phyloP scores from a whole-genome alignment of 2,888 invertebrate species.

The Pammene aurita region DNA sequence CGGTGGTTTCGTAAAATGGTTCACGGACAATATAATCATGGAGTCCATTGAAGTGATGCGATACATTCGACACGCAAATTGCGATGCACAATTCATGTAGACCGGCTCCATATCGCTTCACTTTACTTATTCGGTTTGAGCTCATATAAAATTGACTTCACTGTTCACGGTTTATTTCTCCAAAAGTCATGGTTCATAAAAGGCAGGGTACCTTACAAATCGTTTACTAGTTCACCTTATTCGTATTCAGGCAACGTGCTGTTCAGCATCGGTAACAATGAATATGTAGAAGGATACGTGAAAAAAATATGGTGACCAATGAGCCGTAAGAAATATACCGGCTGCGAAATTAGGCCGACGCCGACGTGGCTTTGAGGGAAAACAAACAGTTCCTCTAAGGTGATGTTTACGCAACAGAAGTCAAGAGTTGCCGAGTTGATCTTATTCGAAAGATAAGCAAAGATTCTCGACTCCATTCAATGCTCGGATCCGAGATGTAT shows the following conservation, averaged over 20 bases:
- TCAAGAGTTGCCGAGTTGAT: constrained; percentile 1
- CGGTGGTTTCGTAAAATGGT: constrained; percentile 34
- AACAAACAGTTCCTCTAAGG: constrained; percentile 32
- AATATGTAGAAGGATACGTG: constrained; percentile 36
- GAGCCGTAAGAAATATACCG: constrained; percentile 44
- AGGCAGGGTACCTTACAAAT: constrained; percentile 29
- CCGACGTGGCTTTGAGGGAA: constrained; percentile 34
- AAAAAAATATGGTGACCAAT: constrained; percentile 42
- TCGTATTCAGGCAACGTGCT: constrained; percentile 34
- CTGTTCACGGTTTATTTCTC: not conserved
- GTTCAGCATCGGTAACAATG: constrained; percentile 28
- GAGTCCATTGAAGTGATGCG: constrained; percentile 41
- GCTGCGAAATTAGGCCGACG: constrained; percentile 41
- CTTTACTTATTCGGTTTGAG: not conserved
- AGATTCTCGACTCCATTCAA: constrained; percentile 5
- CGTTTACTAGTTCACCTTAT: constrained; percentile 24
- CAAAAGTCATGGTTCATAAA: constrained; percentile 7
- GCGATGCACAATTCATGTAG: not conserved
- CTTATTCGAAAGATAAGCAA: constrained; percentile 25
- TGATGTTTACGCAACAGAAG: constrained; percentile 28
- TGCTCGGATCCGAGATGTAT: not conserved
- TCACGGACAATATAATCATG: constrained; percentile 43
- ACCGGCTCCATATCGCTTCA: not conserved
- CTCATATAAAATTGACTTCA: not conserved
- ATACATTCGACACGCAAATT: constrained; percentile 33